Evolutionary conservation across 2,113 vertebrate genomes (phyloP).

Genomic region (Machaerirhynchus nigripectus): DNA sequence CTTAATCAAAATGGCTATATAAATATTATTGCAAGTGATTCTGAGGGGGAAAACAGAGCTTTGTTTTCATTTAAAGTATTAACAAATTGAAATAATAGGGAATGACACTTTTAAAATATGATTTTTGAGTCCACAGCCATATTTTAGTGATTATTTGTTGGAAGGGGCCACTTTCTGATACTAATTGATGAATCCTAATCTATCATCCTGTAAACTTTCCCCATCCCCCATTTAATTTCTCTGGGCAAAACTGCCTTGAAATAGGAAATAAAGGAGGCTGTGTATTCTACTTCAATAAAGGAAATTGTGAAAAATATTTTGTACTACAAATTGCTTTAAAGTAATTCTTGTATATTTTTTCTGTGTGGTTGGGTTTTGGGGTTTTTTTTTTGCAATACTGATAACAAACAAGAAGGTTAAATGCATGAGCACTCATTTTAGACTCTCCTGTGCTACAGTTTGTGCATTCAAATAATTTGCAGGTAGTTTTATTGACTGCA

Average conservation of each 20-base stretch:
- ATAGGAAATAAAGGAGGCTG: background rate
- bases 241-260: background rate
- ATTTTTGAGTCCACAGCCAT: background rate
- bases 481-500: background rate
- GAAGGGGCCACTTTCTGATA: background rate
- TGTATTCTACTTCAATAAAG: background rate
- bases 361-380: background rate
- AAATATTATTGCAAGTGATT: conserved; percentile 28
- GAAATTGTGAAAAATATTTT: background rate
- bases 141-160: background rate
- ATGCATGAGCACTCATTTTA: background rate
- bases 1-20: conserved; percentile 22
- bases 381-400: background rate
- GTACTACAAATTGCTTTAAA: background rate
- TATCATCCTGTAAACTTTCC: background rate
- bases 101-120: background rate
- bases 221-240: background rate
- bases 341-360: background rate
- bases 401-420: background rate
- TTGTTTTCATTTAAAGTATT: conserved; percentile 13
- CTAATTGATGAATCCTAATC: conserved; percentile 10
- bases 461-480: background rate
- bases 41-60: background rate
- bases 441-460: background rate
- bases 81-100: background rate